Percentiles rank a stretch among this genome's conserved stretches.
Evolutionary conservation across 2,797 vertebrate species (phyloP).

Genomic region (Pampus argenteus): DNA sequence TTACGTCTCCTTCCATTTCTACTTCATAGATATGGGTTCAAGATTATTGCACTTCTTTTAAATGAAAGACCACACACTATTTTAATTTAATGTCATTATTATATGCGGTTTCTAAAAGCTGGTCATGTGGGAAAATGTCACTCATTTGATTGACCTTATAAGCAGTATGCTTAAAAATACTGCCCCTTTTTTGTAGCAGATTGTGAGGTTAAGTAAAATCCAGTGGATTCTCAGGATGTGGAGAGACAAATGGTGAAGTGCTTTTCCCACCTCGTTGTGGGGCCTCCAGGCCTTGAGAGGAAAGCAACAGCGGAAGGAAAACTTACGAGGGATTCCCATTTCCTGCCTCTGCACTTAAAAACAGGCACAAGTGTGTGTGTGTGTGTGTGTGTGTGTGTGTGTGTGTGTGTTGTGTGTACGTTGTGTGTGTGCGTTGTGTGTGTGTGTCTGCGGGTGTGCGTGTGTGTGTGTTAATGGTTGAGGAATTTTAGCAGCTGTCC

Average conservation of each 20-base stretch:
- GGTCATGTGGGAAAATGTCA: conserved; percentile 3
- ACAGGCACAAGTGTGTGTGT: conserved; percentile 57
- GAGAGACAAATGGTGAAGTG: conserved; percentile 73
- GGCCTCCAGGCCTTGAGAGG: conserved; percentile 77
- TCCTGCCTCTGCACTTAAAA: conserved; percentile 77
- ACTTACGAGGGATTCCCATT: conserved; percentile 83
- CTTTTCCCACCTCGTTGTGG: conserved; percentile 72
- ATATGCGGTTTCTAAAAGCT: conserved; percentile 16
- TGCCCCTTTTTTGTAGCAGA: not conserved
- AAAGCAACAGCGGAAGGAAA: conserved; percentile 81
- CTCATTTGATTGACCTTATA: conserved; percentile 8
- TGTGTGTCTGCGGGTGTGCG: conserved; percentile 44
- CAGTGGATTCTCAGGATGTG: conserved; percentile 38
- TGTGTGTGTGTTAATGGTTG: conserved; percentile 66
- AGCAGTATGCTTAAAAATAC: conserved; percentile 1
- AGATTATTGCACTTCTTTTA: conserved; percentile 27
- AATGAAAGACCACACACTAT: conserved; percentile 34
- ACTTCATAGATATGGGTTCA: conserved; percentile 14
- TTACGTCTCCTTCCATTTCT: conserved; percentile 46
- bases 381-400: conserved; percentile 52
- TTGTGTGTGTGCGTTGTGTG: conserved; percentile 58
- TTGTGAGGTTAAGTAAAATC: conserved; percentile 28
- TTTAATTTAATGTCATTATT: conserved; percentile 26
- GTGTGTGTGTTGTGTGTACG: conserved; percentile 52
- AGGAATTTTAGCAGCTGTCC: conserved; percentile 86